phyloP scores from a whole-genome alignment of 2,888 invertebrate genomes.

The Drosophila macrothrix region DNA sequence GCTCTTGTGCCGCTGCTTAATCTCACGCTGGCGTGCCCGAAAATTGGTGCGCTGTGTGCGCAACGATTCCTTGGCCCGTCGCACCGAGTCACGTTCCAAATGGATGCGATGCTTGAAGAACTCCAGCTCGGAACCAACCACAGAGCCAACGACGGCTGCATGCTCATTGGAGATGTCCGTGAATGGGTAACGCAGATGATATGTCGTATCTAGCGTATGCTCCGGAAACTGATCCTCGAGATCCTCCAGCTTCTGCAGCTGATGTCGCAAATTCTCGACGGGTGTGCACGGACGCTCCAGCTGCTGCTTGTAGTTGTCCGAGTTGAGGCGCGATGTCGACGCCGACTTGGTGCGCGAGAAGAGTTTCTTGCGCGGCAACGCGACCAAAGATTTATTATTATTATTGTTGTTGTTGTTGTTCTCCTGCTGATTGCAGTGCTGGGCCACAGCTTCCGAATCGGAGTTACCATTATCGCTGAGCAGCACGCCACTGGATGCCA shows the following conservation, averaged over 20 bases:
- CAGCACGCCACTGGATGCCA: slow-evolving; percentile 25
- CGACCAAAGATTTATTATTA: slow-evolving; percentile 39
- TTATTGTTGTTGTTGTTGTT: slow-evolving; percentile 82
- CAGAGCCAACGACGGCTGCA: slow-evolving; percentile 73
- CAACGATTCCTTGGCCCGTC: slow-evolving; percentile 92
- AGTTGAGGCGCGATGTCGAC: slow-evolving; percentile 89
- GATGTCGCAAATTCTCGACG: slow-evolving; percentile 91
- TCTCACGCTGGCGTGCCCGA: slow-evolving; percentile 88
- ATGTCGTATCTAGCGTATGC: slow-evolving; percentile 89
- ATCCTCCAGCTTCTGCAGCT: slow-evolving; percentile 92
- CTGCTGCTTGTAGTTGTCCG: slow-evolving; percentile 75
- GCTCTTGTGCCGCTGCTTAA: slow-evolving; percentile 85
- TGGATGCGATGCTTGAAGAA: slow-evolving; percentile 93
- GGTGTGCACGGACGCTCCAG: slow-evolving; percentile 88
- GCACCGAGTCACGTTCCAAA: slow-evolving; percentile 92
- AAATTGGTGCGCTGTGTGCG: slow-evolving; percentile 89
- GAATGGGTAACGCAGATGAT: slow-evolving; percentile 93
- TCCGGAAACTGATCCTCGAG: slow-evolving; percentile 93
- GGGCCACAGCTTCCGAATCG: slow-evolving; percentile 76
- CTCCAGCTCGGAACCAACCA: slow-evolving; percentile 89
- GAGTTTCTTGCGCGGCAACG: slow-evolving; percentile 87
- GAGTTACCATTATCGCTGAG: slow-evolving; percentile 85
- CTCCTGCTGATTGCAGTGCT: slow-evolving; percentile 85
- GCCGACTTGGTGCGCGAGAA: slow-evolving; percentile 90
- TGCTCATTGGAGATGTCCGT: slow-evolving; percentile 87